Percentiles rank a stretch among this genome's conserved stretches.
These are phyloP conservation scores for Neopipo cinnamomea DNA, from an alignment of 2,113 vertebrate species.

Conservation along the genomic window DNA sequence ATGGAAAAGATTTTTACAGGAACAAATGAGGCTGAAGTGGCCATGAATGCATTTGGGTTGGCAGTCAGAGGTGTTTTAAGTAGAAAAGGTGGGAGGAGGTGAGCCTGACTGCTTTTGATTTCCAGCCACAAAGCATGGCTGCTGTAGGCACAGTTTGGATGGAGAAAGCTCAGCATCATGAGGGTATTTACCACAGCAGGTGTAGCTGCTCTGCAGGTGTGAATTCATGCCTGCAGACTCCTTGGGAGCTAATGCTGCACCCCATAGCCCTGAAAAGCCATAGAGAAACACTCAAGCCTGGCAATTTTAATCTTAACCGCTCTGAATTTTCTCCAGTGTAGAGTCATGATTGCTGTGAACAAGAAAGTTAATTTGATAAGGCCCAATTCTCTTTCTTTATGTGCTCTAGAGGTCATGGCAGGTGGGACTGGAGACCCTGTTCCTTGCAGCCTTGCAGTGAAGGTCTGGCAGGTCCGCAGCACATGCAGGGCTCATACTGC, in stretches of 20 bases:
- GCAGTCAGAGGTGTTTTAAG: neutral
- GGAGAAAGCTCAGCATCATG: accelerated
- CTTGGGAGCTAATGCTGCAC: neutral
- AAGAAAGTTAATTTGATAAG: neutral
- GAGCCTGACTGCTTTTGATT: neutral
- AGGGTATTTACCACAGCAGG: neutral
- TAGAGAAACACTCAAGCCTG: neutral
- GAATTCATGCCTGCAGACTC: neutral
- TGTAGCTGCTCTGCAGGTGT: neutral
- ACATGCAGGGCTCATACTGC: neutral
- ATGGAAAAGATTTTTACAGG: neutral
- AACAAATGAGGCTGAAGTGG: neutral
- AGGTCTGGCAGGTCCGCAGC: neutral
- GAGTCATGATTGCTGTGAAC: neutral
- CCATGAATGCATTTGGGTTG: neutral
- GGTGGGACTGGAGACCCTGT: neutral
- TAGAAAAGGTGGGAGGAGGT: neutral
- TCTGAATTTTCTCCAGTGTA: neutral
- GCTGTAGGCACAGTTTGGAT: neutral
- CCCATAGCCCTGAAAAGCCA: neutral
- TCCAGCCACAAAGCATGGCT: neutral
- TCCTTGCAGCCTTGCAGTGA: neutral
- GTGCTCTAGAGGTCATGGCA: neutral
- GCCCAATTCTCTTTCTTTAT: neutral
- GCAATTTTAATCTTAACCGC: neutral